Evolutionary conservation across 2,113 vertebrate genomes (phyloP).

Genomic region (Kryptolebias marmoratus): DNA sequence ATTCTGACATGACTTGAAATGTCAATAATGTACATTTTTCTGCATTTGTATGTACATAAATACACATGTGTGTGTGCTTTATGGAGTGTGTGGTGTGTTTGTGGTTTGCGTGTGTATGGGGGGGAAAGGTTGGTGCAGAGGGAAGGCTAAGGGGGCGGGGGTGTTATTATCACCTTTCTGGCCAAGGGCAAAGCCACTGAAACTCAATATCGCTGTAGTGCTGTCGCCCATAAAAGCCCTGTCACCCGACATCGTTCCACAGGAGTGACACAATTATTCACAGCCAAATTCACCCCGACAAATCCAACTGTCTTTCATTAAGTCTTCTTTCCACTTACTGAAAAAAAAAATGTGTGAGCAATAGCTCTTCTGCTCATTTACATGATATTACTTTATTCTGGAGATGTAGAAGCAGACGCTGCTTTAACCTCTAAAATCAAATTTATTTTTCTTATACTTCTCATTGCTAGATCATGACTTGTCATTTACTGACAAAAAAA

Average conservation of each 20-base stretch:
- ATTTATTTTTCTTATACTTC: no score
- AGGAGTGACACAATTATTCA: slow-evolving; percentile 75
- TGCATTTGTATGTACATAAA: no score
- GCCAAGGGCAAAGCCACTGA: slow-evolving; percentile 73
- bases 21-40: no score
- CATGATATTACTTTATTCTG: no score
- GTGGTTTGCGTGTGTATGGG: slow-evolving; percentile 1
- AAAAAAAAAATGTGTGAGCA: background rate
- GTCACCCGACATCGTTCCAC: slow-evolving; percentile 73
- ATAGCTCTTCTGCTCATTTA: no score
- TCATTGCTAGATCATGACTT: background rate
- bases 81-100: slow-evolving; percentile 3
- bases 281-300: slow-evolving; percentile 41
- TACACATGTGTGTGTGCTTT: no score
- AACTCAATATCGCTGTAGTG: slow-evolving; percentile 70
- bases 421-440: background rate
- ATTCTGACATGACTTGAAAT: no score
- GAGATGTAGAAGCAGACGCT: background rate
- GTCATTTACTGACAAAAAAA: background rate
- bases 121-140: no score
- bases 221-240: slow-evolving; percentile 62
- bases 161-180: slow-evolving; percentile 61
- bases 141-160: background rate
- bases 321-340: slow-evolving; percentile 15
- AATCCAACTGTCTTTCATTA: slow-evolving; percentile 14